These are phyloP conservation scores for Haemorhous mexicanus DNA, from an alignment of 2,113 vertebrate species.

Conservation along the genomic window DNA sequence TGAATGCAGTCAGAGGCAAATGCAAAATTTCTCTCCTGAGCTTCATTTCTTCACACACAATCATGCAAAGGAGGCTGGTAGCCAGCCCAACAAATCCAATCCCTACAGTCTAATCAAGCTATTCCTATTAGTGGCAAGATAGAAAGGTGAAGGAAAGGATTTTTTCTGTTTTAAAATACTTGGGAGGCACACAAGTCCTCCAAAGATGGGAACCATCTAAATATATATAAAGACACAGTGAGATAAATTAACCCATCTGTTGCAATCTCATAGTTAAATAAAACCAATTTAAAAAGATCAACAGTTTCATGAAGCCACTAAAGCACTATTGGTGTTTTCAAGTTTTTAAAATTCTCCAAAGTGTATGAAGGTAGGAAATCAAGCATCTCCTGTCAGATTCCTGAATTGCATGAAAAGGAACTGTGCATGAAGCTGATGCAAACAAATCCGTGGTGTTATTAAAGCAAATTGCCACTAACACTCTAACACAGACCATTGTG, in stretches of 20 bases:
- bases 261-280: constrained; percentile 7
- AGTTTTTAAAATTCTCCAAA: background rate
- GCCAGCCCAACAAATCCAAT: background rate
- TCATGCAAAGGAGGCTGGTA: background rate
- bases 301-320: background rate
- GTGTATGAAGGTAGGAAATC: background rate
- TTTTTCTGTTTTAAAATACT: constrained; percentile 41
- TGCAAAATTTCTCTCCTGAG: background rate
- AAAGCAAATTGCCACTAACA: background rate
- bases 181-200: background rate
- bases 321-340: background rate
- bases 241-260: constrained; percentile 36
- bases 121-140: background rate
- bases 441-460: background rate
- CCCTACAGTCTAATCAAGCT: background rate
- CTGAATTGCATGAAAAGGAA: background rate
- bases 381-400: background rate
- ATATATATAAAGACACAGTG: background rate
- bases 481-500: background rate
- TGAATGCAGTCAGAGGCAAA: background rate
- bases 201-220: constrained; percentile 6
- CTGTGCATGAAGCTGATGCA: background rate
- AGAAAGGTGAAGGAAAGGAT: background rate
- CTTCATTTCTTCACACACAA: background rate
- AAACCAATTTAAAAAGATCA: background rate